Base-by-base conservation (phyloP, 1,140 invertebrate genomes). In the Aculops lycopersici region DNA sequence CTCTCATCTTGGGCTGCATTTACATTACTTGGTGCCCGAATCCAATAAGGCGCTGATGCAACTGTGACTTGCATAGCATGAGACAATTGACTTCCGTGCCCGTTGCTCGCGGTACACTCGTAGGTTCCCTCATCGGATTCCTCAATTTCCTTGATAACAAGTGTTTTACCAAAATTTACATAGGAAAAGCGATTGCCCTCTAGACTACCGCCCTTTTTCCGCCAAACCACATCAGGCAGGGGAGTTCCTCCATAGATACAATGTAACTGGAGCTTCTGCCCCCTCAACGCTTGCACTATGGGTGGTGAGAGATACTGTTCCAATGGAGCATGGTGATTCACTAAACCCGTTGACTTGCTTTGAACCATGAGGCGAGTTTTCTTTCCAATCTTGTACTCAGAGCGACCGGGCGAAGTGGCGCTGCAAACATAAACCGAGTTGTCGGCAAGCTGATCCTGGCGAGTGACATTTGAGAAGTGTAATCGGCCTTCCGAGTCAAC, bases 401-500 rank as follows among this genome's bases (percentile, higher is more conserved):
- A 47, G 16, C 49, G 35, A 52, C 78, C 81, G 1, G 70, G 57
- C 0, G 77, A 81, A 24, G 76, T 74, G 1, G 78, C 80, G 3
- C 77, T 73, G 51, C 81, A 90, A 36, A 74, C 74, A 52, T 90
- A 90, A 41, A 67, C 68, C 17, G 47, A 46, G 53, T 71, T 78
- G 48, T 81, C 70, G 13, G 70, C 65, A 39, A 71, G 74, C 4
- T 69, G 67, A 56, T 90, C 81, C n/a, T 64, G 52, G 41, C 67
- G 64, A 1, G 79, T 86, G 3, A 90, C 72, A 59, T 88, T 86
- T 18, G 78, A 80, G 58, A 88, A 88, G 72, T 78, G 84, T 1
- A 90, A 59, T 49, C 74, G 79, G 24, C 81, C 81, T 59, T 86
- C 80, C 0, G 80, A 80, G 58, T 88, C 81, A 14, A 86, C 61